These are phyloP conservation scores for Ariopsis seemanni DNA, from an alignment of 2,113 vertebrate genomes.

Conservation along the genomic window DNA sequence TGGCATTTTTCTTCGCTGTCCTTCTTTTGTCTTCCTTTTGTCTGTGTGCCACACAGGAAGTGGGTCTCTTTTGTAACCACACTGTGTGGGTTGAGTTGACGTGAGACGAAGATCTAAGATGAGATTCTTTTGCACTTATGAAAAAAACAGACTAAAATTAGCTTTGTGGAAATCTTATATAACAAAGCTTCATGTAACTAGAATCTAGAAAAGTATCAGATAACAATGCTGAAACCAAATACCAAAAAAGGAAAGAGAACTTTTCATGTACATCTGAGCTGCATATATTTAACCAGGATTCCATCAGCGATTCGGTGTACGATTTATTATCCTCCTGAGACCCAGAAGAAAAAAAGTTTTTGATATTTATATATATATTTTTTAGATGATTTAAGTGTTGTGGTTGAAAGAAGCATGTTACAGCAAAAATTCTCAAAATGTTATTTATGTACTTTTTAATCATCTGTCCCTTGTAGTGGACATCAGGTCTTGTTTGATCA, in stretches of 20 bases:
- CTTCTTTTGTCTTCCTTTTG: background rate
- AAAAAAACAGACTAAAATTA: conserved; percentile 27
- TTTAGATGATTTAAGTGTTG: no score
- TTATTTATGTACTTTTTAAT: no score
- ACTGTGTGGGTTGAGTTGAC: conserved; percentile 40
- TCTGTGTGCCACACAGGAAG: conserved; percentile 8
- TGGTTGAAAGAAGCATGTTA: no score
- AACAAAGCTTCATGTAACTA: conserved; percentile 7
- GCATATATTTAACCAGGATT: background rate
- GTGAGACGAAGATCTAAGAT: conserved; percentile 39
- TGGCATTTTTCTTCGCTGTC: background rate
- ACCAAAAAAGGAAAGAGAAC: background rate
- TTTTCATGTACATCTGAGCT: background rate
- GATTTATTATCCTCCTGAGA: background rate
- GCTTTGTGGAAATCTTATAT: conserved; percentile 32
- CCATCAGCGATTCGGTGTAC: background rate
- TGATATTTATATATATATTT: no score
- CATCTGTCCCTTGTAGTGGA: no score
- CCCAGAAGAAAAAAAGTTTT: no score
- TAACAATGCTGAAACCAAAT: conserved; percentile 5
- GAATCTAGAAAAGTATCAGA: background rate
- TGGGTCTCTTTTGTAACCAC: conserved; percentile 16
- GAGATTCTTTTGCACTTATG: conserved; percentile 30
- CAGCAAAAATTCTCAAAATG: no score
- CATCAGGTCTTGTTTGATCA: no score